These are phyloP conservation scores for Pasiphila rectangulata DNA, from an alignment of 2,888 invertebrate genomes.

Conservation along the genomic window DNA sequence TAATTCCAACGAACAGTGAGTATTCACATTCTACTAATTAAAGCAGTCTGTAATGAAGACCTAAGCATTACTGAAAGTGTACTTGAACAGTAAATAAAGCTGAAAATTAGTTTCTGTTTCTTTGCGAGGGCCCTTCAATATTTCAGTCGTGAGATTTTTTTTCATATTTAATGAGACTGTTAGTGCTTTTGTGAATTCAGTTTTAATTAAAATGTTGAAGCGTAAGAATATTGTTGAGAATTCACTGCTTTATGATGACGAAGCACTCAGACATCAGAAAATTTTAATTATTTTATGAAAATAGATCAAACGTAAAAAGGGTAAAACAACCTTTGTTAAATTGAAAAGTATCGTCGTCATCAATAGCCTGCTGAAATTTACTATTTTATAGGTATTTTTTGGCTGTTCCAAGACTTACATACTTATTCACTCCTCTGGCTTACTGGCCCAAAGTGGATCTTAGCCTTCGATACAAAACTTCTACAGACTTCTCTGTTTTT, in stretches of 20 bases:
- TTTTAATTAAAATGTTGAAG: slow-evolving; percentile 33
- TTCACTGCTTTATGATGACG: slow-evolving; percentile 4
- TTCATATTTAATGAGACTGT: slow-evolving; percentile 51
- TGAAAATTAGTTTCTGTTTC: slow-evolving; percentile 58
- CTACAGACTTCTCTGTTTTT: no score
- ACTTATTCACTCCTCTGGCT: not conserved
- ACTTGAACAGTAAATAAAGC: slow-evolving; percentile 58
- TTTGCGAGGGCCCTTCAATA: slow-evolving; percentile 45
- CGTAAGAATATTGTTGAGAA: slow-evolving; percentile 5
- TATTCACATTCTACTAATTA: slow-evolving; percentile 70
- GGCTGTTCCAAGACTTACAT: no score
- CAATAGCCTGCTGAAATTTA: no score
- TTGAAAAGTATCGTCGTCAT: no score
- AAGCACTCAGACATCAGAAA: not conserved
- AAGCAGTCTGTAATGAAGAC: slow-evolving; percentile 53
- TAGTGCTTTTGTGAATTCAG: slow-evolving; percentile 36
- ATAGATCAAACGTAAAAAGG: not conserved
- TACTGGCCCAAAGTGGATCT: not conserved
- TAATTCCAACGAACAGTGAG: slow-evolving; percentile 59
- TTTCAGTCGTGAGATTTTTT: slow-evolving; percentile 42
- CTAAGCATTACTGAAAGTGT: slow-evolving; percentile 40
- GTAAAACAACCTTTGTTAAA: not conserved
- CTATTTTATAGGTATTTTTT: no score
- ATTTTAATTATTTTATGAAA: not conserved
- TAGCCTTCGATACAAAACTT: not conserved